A percentile compares a stretch with the other conserved stretches of the same genome.
phyloP scores from a whole-genome alignment of 2,113 vertebrate genomes.

The Syngnathoides biaculeatus region DNA sequence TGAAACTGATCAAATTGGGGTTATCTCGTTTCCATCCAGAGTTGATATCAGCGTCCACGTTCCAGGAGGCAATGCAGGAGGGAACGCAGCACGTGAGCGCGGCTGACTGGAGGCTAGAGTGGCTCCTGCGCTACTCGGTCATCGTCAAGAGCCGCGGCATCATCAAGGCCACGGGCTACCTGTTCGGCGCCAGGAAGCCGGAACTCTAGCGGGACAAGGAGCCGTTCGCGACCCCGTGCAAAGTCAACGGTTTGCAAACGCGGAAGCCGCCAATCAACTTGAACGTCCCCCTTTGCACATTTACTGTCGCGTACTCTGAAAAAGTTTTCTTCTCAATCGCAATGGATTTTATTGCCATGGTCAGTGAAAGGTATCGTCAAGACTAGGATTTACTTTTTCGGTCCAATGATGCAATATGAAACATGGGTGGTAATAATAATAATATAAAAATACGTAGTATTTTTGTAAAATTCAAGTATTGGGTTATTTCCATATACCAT shows the following conservation, averaged over 20 bases:
- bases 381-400: too few species aligned
- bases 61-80: conserved; percentile 86
- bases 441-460: too few species aligned
- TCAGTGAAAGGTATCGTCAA: too few species aligned
- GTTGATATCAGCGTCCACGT: conserved; percentile 85
- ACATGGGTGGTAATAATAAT: too few species aligned
- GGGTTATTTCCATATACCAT: too few species aligned
- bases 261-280: conserved; percentile 13
- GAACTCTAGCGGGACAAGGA: conserved; percentile 57
- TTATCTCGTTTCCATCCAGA: conserved; percentile 70
- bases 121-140: conserved; percentile 94
- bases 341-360: too few species aligned
- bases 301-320: not conserved
- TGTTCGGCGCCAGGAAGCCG: conserved; percentile 85
- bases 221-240: conserved; percentile 16
- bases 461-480: too few species aligned
- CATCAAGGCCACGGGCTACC: conserved; percentile 97
- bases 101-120: conserved; percentile 84
- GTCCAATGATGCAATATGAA: too few species aligned
- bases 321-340: not conserved
- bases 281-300: not conserved
- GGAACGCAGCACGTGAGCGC: conserved; percentile 75
- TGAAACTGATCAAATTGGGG: too few species aligned
- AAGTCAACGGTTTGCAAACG: conserved; percentile 17
- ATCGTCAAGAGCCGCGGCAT: conserved; percentile 97